Evolutionary conservation across 1,140 invertebrate genomes (phyloP).

Genomic region (Drosophila lini): DNA sequence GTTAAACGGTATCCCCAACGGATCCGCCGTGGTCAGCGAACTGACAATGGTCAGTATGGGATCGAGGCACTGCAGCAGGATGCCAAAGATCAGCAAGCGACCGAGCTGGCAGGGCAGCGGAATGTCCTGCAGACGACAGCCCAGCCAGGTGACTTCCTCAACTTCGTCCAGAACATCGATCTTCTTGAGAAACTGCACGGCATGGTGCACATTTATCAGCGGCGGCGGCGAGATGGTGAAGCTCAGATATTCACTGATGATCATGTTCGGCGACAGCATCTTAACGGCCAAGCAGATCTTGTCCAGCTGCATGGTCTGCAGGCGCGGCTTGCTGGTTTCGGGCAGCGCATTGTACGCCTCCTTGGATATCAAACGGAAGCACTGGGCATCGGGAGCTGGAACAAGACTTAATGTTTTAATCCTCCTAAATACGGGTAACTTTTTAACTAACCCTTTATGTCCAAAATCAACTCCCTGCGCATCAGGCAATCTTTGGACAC

Average conservation of each 20-base stretch:
- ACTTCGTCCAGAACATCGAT: conserved; percentile 94
- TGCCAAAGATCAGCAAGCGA: conserved; percentile 95
- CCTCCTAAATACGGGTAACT: background rate
- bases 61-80: conserved; percentile 96
- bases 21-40: conserved; percentile 92
- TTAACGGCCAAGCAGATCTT: conserved; percentile 68
- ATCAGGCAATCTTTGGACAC: conserved; percentile 54
- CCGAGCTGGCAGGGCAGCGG: conserved; percentile 96
- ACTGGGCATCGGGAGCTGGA: conserved; percentile 29
- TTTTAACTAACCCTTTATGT: conserved; percentile 35
- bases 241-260: conserved; percentile 68
- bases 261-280: conserved; percentile 52
- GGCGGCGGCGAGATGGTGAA: conserved; percentile 87
- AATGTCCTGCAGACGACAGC: conserved; percentile 93
- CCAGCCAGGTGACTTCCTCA: conserved; percentile 94
- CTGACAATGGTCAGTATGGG: conserved; percentile 97
- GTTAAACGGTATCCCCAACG: conserved; percentile 74
- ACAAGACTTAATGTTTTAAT: background rate
- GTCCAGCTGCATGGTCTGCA: conserved; percentile 67
- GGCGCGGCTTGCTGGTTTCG: conserved; percentile 18
- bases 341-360: conserved; percentile 30
- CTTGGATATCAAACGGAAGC: conserved; percentile 64
- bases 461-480: conserved; percentile 34
- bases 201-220: conserved; percentile 90
- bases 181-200: conserved; percentile 92